phyloP scores from a whole-genome alignment of 2,797 vertebrate species.

The Girardinus metallicus region DNA sequence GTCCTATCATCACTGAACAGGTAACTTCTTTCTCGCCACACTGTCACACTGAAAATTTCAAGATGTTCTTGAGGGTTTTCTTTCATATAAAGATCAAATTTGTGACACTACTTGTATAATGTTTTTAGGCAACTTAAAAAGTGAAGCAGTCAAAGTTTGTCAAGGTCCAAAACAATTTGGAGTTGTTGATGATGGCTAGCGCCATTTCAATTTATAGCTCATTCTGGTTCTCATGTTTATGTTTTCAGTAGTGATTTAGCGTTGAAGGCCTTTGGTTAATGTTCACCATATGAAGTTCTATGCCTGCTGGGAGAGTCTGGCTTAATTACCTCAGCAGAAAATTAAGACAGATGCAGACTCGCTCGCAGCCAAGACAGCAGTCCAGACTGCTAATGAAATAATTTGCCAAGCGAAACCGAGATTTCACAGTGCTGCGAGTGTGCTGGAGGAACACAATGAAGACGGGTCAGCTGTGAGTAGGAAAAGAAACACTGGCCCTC shows the following conservation, averaged over 20 bases:
- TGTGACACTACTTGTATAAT: not conserved
- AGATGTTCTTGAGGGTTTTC: not conserved
- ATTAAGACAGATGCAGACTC: slow-evolving; percentile 43
- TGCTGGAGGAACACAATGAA: slow-evolving; percentile 45
- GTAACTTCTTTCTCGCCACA: not conserved
- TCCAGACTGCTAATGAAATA: slow-evolving; percentile 45
- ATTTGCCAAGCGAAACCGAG: slow-evolving; percentile 29
- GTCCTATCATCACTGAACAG: not conserved
- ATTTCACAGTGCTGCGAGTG: slow-evolving; percentile 54
- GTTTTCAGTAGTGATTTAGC: not conserved
- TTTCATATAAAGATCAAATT: not conserved
- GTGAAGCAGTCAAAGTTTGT: not conserved
- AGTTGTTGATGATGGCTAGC: not conserved
- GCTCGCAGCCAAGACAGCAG: slow-evolving; percentile 38
- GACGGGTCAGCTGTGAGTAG: slow-evolving; percentile 64
- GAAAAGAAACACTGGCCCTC: slow-evolving; percentile 47
- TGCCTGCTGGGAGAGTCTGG: slow-evolving; percentile 14
- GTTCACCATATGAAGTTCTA: not conserved
- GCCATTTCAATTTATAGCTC: not conserved
- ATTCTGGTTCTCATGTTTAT: not conserved
- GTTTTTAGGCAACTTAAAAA: not conserved
- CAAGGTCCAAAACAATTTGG: too few species aligned
- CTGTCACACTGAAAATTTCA: not conserved
- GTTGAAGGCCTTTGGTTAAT: not conserved
- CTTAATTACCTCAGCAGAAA: slow-evolving; percentile 20